A percentile compares a stretch with the other conserved stretches of the same genome.
Evolutionary conservation across 2,797 vertebrate species (phyloP).

Genomic region (Notamacropus eugenii): DNA sequence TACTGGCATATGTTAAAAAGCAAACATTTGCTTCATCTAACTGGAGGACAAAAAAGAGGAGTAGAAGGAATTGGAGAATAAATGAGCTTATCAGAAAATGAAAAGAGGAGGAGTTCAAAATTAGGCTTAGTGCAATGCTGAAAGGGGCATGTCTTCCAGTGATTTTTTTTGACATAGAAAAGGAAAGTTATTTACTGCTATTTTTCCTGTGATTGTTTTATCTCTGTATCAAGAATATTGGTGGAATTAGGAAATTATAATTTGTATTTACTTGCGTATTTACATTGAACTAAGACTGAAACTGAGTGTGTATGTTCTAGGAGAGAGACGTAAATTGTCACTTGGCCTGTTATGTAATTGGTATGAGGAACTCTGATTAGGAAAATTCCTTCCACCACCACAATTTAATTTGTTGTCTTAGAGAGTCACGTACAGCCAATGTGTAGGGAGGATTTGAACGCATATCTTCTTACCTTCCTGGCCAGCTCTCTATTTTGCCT

Average conservation of each 20-base stretch:
- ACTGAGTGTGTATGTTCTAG: neutral
- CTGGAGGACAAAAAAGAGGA: neutral
- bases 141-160: neutral
- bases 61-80: neutral
- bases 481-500: neutral
- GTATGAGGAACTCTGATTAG: neutral
- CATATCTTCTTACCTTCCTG: neutral
- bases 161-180: conserved; percentile 14
- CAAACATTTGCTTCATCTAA: conserved; percentile 3
- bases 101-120: neutral
- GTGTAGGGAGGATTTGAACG: neutral
- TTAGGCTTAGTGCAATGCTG: neutral
- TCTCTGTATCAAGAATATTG: neutral
- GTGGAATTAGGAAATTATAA: conserved; percentile 30
- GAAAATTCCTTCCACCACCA: neutral
- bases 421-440: neutral
- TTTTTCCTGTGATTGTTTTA: neutral
- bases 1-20: conserved; percentile 14
- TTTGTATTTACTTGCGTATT: neutral
- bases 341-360: neutral
- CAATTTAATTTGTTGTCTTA: neutral
- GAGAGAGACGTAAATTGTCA: neutral
- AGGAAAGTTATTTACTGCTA: neutral
- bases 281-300: neutral
- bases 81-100: neutral